Percentiles rank a stretch among this genome's conserved stretches.
phyloP scores from a whole-genome alignment of 1,140 invertebrate genomes.

The Thalassaphorura encarpata region DNA sequence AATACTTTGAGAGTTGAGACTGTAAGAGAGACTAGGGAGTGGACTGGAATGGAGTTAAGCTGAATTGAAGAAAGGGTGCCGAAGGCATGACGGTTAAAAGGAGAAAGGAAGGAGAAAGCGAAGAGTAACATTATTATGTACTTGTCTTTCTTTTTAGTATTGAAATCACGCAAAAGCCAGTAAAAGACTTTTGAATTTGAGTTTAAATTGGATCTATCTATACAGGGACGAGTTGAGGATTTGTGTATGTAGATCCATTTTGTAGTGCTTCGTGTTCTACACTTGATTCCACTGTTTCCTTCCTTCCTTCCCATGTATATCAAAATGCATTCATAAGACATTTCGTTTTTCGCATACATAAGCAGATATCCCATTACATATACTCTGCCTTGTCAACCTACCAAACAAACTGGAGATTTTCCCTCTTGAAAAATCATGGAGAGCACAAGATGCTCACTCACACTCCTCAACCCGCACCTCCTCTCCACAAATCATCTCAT shows the following conservation, averaged over 20 bases:
- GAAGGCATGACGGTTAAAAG: not conserved
- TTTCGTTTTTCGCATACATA: constrained; percentile 23
- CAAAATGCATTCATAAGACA: constrained; percentile 28
- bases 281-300: constrained; percentile 23
- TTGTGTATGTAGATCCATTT: constrained; percentile 27
- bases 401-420: too few species aligned
- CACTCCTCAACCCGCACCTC: constrained; percentile 4
- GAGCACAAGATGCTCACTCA: constrained; percentile 4
- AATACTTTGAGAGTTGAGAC: not conserved
- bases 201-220: constrained; percentile 33
- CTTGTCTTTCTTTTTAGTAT: constrained; percentile 14
- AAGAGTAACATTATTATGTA: not conserved
- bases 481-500: too few species aligned
- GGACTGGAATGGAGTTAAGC: not conserved
- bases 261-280: constrained; percentile 23
- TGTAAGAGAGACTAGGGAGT: not conserved
- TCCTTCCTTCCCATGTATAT: constrained; percentile 3
- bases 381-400: too few species aligned
- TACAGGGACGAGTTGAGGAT: constrained; percentile 18
- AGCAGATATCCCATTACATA: constrained; percentile 22
- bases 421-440: too few species aligned
- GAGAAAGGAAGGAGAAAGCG: not conserved
- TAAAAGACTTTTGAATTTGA: constrained; percentile 33
- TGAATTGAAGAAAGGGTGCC: not conserved
- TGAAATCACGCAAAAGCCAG: constrained; percentile 27